Percentiles rank a stretch among this genome's conserved stretches.
phyloP scores from a whole-genome alignment of 2,113 vertebrate genomes.

The Xyrauchen texanus region DNA sequence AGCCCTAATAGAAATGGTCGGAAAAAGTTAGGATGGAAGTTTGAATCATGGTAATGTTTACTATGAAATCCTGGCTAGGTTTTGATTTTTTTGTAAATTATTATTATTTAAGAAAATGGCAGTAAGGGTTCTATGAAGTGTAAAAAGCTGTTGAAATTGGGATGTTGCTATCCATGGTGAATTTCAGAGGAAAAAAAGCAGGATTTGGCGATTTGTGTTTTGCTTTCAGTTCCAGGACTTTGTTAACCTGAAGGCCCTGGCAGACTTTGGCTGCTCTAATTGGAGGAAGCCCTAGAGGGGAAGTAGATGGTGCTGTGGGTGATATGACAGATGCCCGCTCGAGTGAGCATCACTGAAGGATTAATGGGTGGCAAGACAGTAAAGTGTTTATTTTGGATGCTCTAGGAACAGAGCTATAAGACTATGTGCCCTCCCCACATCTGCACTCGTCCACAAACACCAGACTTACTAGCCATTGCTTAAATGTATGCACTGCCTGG shows the following conservation, averaged over 20 bases:
- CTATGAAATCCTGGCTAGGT: not conserved
- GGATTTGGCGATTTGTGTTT: slow-evolving; percentile 56
- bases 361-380: slow-evolving; percentile 1
- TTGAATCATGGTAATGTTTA: not conserved
- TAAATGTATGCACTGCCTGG: not conserved
- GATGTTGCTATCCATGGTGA: not conserved
- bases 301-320: slow-evolving; percentile 19
- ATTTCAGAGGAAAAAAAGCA: not conserved
- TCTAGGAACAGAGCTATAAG: not conserved
- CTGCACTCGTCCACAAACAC: not conserved
- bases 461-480: not conserved
- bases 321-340: slow-evolving; percentile 47
- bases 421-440: not conserved
- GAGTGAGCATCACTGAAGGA: slow-evolving; percentile 31
- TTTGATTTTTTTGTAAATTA: not conserved
- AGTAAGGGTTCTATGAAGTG: not conserved
- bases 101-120: not conserved
- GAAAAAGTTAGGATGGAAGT: no score
- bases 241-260: slow-evolving; percentile 58
- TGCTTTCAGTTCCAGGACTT: slow-evolving; percentile 65
- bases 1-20: no score
- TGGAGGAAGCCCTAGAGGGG: slow-evolving; percentile 72
- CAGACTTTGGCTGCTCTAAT: slow-evolving; percentile 70
- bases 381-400: slow-evolving; percentile 37
- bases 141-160: not conserved